Evolutionary conservation across 2,113 vertebrate genomes (phyloP).

Genomic region (Numenius arquata): DNA sequence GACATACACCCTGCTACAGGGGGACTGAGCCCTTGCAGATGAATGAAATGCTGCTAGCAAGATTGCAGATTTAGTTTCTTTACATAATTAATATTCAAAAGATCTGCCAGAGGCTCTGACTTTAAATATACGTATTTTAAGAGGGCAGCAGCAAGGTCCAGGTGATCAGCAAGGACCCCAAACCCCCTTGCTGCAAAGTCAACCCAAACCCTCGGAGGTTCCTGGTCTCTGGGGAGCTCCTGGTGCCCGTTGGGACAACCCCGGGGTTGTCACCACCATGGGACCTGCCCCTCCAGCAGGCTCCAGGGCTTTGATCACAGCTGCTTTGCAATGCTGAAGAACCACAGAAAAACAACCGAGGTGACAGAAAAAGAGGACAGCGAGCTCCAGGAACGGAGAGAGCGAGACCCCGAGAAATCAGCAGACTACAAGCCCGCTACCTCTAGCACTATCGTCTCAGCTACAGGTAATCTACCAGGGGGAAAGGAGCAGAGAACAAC

Average conservation of each 20-base stretch:
- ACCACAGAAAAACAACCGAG: slow-evolving; percentile 8
- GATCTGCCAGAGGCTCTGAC: neutral
- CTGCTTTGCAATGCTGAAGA: slow-evolving; percentile 44
- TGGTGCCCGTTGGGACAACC: neutral
- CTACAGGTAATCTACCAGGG: slow-evolving; percentile 58
- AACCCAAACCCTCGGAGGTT: neutral
- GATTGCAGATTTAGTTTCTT: neutral
- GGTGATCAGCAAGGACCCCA: neutral
- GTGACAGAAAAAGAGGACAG: neutral
- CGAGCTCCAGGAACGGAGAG: neutral
- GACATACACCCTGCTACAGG: neutral
- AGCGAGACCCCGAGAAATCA: neutral
- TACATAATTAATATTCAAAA: neutral
- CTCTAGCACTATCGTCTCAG: slow-evolving; percentile 59
- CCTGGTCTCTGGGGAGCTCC: neutral
- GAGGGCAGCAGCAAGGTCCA: neutral
- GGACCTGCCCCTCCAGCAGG: neutral
- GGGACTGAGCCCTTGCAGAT: neutral
- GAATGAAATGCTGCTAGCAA: neutral
- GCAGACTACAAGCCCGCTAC: slow-evolving; percentile 67
- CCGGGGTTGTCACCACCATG: neutral
- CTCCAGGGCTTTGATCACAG: neutral
- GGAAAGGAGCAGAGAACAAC: slow-evolving; percentile 48
- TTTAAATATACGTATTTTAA: neutral
- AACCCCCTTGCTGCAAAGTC: neutral